phyloP scores from a whole-genome alignment of 2,113 vertebrate genomes.

The Micronycteris hirsuta region DNA sequence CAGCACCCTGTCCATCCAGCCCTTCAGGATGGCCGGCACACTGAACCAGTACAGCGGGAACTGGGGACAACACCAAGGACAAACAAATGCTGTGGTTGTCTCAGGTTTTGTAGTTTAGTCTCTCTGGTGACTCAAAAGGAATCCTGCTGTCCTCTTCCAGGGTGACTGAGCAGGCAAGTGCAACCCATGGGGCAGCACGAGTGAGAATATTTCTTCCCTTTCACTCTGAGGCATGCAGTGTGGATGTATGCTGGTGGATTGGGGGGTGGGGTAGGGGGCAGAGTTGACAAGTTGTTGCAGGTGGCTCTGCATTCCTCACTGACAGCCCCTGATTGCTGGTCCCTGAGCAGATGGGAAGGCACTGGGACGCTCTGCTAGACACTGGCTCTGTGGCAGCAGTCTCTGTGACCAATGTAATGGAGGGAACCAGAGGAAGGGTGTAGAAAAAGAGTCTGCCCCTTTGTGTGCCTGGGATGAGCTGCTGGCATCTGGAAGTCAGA shows the following conservation, averaged over 20 bases:
- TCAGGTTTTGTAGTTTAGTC: not conserved
- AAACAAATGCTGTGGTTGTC: rapidly evolving
- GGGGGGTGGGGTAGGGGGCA: rapidly evolving
- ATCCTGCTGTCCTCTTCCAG: not conserved
- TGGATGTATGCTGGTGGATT: not conserved
- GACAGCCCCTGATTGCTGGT: not conserved
- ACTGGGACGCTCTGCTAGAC: not conserved
- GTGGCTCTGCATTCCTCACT: not conserved
- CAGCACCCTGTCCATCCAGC: constrained; percentile 85
- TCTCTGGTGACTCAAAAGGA: rapidly evolving
- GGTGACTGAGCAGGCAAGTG: not conserved
- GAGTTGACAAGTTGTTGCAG: not conserved
- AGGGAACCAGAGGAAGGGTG: too few relatives aligned
- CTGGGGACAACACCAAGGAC: constrained; percentile 55
- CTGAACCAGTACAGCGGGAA: constrained; percentile 85
- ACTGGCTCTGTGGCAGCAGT: not conserved
- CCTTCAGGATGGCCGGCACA: constrained; percentile 84
- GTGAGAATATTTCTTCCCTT: not conserved
- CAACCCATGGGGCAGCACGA: rapidly evolving
- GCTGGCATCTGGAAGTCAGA: not conserved
- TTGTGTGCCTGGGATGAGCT: not conserved
- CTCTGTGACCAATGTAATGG: not conserved
- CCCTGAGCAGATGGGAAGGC: not conserved
- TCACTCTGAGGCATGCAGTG: rapidly evolving
- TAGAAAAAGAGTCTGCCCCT: not conserved